These are phyloP conservation scores for Neotoma lepida DNA, from an alignment of 2,113 vertebrate species.

Conservation along the genomic window DNA sequence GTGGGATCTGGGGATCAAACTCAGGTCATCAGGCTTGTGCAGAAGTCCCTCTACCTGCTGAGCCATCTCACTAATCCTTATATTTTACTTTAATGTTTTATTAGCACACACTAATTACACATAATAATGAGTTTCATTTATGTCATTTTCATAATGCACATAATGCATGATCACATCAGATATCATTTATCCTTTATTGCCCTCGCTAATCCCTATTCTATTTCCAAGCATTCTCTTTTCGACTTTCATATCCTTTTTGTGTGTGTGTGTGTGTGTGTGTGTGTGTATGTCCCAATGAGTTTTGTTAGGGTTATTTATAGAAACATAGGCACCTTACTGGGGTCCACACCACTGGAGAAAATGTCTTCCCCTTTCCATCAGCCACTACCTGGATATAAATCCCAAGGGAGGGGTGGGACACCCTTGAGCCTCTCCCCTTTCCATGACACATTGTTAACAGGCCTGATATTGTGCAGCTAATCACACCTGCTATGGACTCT, in stretches of 20 bases:
- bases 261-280: neutral
- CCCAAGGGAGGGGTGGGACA: neutral
- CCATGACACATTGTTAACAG: neutral
- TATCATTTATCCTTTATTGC: neutral
- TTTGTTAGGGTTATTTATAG: neutral
- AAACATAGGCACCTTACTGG: neutral
- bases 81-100: neutral
- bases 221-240: neutral
- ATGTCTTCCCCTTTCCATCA: neutral
- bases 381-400: neutral
- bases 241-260: neutral
- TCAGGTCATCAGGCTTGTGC: neutral
- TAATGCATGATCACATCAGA: neutral
- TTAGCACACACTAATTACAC: neutral
- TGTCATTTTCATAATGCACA: neutral
- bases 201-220: neutral
- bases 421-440: neutral
- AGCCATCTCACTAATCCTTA: neutral
- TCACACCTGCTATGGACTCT: neutral
- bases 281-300: neutral
- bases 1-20: neutral
- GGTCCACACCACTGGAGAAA: neutral
- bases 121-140: neutral
- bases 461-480: neutral
- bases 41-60: neutral